These are phyloP conservation scores for Strigops habroptila DNA, from an alignment of 2,113 vertebrate species.

Conservation along the genomic window DNA sequence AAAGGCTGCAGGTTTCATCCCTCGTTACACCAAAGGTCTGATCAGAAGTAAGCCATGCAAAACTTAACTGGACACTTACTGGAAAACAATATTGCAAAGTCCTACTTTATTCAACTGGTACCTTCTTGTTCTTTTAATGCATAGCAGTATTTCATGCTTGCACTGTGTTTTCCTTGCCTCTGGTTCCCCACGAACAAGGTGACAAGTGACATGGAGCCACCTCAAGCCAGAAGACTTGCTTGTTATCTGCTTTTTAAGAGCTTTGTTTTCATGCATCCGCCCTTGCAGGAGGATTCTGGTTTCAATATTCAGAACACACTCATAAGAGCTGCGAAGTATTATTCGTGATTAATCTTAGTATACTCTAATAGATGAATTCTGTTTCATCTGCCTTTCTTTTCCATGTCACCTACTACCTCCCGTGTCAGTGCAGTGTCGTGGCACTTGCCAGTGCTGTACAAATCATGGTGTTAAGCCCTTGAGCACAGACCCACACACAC, in stretches of 20 bases:
- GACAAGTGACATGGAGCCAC: not conserved
- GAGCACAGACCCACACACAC: not conserved
- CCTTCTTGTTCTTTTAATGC: not conserved
- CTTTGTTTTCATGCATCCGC: not conserved
- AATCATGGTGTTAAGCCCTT: not conserved
- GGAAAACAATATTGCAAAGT: rapidly evolving
- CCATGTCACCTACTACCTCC: not conserved
- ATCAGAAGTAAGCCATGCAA: not conserved
- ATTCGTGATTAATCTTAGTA: not conserved
- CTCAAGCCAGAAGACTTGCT: rapidly evolving
- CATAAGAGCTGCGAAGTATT: not conserved
- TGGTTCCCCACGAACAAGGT: rapidly evolving
- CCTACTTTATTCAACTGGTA: not conserved
- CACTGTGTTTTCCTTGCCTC: not conserved
- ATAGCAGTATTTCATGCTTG: rapidly evolving
- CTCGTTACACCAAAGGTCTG: too few species aligned
- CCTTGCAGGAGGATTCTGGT: not conserved
- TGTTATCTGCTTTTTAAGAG: not conserved
- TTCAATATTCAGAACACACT: not conserved
- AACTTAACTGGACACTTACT: not conserved
- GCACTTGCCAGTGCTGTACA: not conserved
- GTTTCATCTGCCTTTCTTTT: not conserved
- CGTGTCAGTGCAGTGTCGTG: not conserved
- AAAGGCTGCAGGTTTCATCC: not conserved
- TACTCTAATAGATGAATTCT: not conserved